Evolutionary conservation across 2,888 invertebrate species (phyloP), one percentile per base, ranked within the genome.

Genomic region (Aphodius sticticus): DNA sequence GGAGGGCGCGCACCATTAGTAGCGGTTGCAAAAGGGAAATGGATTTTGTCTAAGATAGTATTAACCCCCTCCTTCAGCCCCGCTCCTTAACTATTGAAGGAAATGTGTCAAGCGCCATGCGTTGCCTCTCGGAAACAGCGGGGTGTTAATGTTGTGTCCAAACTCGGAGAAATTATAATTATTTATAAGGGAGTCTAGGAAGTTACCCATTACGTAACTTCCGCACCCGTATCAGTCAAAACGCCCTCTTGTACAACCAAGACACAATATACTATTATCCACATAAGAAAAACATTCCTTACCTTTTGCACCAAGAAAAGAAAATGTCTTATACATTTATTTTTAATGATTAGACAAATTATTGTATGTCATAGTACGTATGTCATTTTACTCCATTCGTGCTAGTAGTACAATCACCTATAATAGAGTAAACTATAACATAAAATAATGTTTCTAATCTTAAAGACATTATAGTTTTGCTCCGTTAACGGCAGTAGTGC

Each of bases 1-100:
- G 53, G 53, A 53, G 53, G 74, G 26, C 36, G 74, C 6, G 53
- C n/a, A 35, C 74, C 74, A 74, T 74, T 74, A 74, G 74, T 35
- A 74, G n/a, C 36, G 74, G 74, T 74, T 35, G 74, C 74, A 35
- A 74, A 74, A 74, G 74, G 74, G 71, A 53, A 53, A 53, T 53
- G 53, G 53, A 53, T 53, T 53, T 53, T 53, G 9, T 53, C 53
- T 53, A 53, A 53, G 53, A 53, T 53, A 53, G 53, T 26, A 26
- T 26, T 26, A 26, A 26, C 26, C 26, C 26, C 26, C 26, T 26
- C 26, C 26, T 26, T 26, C 53, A 5, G 53, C 53, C 1, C 53
- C 26, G 26, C 26, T 26, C 53, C 53, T 53, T 53, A 53, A 53
- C 53, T 53, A 53, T 53, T 53, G 53, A 53, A 53, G 53, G 53